Base-by-base conservation (phyloP, 1,140 invertebrate genomes). In the Physella acuta region DNA sequence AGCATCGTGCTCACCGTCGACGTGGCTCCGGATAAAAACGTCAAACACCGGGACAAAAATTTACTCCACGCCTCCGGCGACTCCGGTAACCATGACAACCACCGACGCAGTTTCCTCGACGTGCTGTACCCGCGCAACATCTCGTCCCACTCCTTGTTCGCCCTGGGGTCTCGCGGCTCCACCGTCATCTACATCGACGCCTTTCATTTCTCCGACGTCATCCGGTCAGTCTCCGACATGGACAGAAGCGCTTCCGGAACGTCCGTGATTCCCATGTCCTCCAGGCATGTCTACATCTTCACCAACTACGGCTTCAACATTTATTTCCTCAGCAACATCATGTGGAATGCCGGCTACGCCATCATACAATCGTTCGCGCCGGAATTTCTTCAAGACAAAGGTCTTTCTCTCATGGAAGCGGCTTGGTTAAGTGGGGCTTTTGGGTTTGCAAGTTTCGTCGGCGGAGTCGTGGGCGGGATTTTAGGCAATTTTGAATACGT, bases 311-410 rank as follows among this genome's bases (percentile, higher is more conserved):
- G 75, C 33, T 82, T 82, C 59, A 60, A 76, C 31, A 69, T 82
- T 2, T 82, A 76, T 59, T 78, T 77, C 63, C 24, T 81, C 39
- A 80, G 77, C 31, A 81, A 80, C 56, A 74, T 81, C 5, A 63
- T 79, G 36, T 82, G 81, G 81, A 82, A 82, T 62, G 73, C 76
- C 24, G 76, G 75, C 2, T 70, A 68, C 14, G 72, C 65, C 24
- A 75, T 80, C 14, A 31, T 76, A 4, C 61, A 78, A 51, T 53
- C 80, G 0, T 74, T 79, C 66, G 74, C 60, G 17, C 74, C 78
- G 4, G 79, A 79, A 30, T 80, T 76, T 56, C 65, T 73, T 36
- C 64, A 66, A 20, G 44, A 74, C 14, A 70, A 69, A 39, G 77
- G 76, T 1, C 33, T 78, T 3, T 66, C 37, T 30, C 72, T 74